phyloP scores from a whole-genome alignment of 2,797 vertebrate species.

The Pyrocephalus nanus region DNA sequence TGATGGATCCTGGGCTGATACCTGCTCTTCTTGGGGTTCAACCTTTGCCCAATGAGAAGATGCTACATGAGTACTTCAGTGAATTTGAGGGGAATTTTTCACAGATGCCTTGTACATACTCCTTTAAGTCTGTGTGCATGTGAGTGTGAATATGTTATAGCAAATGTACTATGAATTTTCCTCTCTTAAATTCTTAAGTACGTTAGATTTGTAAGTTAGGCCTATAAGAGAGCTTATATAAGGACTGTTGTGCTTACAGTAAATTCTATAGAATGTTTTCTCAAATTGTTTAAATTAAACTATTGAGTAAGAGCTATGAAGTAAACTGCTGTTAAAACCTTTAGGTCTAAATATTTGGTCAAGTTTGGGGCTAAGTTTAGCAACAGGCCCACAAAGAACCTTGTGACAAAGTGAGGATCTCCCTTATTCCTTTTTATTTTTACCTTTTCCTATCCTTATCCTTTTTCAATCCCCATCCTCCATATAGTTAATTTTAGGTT shows the following conservation, averaged over 20 bases:
- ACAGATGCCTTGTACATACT: not conserved
- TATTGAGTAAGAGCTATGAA: not conserved
- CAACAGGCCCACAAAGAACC: not conserved
- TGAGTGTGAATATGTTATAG: not conserved
- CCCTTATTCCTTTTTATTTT: not conserved
- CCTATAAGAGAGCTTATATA: not conserved
- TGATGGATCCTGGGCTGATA: fast-evolving
- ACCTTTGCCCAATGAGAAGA: not conserved
- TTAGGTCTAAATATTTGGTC: not conserved
- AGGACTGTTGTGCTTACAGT: fast-evolving
- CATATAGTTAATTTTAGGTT: not conserved
- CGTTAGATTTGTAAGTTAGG: not conserved
- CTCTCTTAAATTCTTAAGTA: not conserved
- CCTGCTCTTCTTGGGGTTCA: fast-evolving
- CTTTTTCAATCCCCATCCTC: not conserved
- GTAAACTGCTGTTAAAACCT: not conserved
- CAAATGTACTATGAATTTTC: not conserved
- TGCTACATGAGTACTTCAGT: not conserved
- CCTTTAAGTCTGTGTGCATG: fast-evolving
- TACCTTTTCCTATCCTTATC: not conserved
- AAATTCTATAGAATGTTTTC: not conserved
- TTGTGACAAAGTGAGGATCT: not conserved
- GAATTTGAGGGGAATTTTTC: not conserved
- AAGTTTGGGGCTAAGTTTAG: not conserved
- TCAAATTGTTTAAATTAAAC: not conserved